A percentile compares a stretch with the other conserved stretches of the same genome.
Conservation (phyloP, 1,140 invertebrate genomes). For the Scaptomyza pallida region DNA sequence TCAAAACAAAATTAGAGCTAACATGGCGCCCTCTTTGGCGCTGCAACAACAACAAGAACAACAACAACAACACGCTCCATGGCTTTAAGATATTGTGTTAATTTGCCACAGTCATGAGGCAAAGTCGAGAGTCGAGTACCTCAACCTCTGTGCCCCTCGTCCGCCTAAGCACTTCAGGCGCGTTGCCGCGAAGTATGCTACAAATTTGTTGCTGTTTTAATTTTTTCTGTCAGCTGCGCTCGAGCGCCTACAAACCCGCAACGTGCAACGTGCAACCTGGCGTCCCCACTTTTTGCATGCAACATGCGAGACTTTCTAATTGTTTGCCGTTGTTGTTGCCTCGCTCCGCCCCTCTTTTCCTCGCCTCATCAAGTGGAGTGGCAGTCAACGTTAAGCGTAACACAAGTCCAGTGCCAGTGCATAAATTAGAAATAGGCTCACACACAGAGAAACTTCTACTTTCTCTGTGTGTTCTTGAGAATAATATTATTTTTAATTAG, state of each 20-base stretch:
- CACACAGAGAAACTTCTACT: slow-evolving; percentile 16
- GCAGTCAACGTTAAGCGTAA: slow-evolving; percentile 55
- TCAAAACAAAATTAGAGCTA: slow-evolving; percentile 13
- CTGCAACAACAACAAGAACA: background rate
- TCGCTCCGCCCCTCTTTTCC: background rate
- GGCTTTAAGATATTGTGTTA: slow-evolving; percentile 71
- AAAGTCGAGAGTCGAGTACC: background rate
- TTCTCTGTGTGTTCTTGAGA: slow-evolving; percentile 11
- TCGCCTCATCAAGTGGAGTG: slow-evolving; percentile 25
- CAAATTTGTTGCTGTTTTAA: slow-evolving; percentile 79
- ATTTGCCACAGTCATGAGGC: slow-evolving; percentile 76
- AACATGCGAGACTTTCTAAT: slow-evolving; percentile 73
- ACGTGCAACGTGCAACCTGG: background rate
- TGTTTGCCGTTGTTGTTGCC: slow-evolving; percentile 43
- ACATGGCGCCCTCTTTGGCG: background rate
- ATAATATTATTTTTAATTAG: too few species aligned
- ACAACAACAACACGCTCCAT: background rate
- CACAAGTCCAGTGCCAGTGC: slow-evolving; percentile 70
- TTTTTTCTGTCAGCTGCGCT: slow-evolving; percentile 74
- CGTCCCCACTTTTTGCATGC: slow-evolving; percentile 34
- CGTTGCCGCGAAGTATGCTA: slow-evolving; percentile 66
- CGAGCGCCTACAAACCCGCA: slow-evolving; percentile 50
- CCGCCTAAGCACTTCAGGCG: slow-evolving; percentile 47
- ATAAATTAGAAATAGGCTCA: slow-evolving; percentile 76
- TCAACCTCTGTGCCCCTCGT: background rate